A percentile compares a stretch with the other conserved stretches of the same genome.
These are phyloP conservation scores for Dicycla oo DNA, from an alignment of 2,888 invertebrate genomes.

Conservation along the genomic window DNA sequence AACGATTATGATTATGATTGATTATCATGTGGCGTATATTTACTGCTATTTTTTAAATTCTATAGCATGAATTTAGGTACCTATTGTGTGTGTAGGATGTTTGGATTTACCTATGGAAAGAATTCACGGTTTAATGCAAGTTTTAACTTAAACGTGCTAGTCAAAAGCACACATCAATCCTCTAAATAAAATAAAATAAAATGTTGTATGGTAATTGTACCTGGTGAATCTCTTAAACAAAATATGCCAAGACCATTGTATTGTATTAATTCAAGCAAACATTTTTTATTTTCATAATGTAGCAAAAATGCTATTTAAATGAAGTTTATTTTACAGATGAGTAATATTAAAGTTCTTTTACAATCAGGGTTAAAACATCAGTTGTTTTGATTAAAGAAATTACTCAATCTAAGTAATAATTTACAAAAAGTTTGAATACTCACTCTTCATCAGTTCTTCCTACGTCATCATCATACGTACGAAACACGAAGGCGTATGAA, in stretches of 20 bases:
- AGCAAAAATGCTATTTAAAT: conserved; percentile 3
- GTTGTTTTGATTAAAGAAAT: not conserved
- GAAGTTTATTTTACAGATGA: conserved; percentile 5
- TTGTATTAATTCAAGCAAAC: conserved; percentile 13
- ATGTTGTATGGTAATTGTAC: too few relatives aligned
- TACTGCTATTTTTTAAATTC: too few relatives aligned
- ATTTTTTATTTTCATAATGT: conserved; percentile 14
- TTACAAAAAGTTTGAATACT: not conserved
- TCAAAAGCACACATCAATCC: not conserved
- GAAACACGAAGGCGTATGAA: not conserved
- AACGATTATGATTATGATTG: too few relatives aligned
- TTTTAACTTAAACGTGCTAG: not conserved
- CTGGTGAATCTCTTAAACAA: conserved; percentile 8
- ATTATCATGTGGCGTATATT: too few relatives aligned
- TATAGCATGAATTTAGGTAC: too few relatives aligned
- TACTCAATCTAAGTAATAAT: not conserved
- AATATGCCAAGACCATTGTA: not conserved
- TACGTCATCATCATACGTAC: not conserved
- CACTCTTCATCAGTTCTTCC: not conserved
- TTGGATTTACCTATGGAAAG: not conserved
- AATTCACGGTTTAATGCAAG: not conserved
- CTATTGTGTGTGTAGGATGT: too few relatives aligned
- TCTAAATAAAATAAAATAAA: not conserved
- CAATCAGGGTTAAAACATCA: not conserved
- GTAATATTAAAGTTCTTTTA: not conserved